Conservation (phyloP, 2,888 invertebrate genomes). For the Chrysodeixis includens region DNA sequence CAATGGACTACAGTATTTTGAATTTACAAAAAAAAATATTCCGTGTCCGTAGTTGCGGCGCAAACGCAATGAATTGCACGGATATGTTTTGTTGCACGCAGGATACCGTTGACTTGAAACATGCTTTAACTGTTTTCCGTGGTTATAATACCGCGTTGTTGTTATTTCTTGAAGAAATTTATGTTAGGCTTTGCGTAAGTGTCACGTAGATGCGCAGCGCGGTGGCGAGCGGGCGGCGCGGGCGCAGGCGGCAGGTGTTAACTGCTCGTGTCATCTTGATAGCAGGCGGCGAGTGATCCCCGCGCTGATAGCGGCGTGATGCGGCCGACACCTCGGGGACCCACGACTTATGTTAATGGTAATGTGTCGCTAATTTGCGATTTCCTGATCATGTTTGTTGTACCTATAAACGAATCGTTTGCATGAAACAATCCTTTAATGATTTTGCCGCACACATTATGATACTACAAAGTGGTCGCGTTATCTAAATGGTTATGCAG, state of each 20-base stretch:
- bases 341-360: conserved; percentile 28
- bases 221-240: neutral
- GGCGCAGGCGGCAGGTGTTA: conserved; percentile 21
- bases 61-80: conserved; percentile 17
- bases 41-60: conserved; percentile 18
- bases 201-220: neutral
- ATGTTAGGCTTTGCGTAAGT: conserved; percentile 7
- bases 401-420: conserved; percentile 21
- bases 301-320: conserved; percentile 17
- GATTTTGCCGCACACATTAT: conserved; percentile 27
- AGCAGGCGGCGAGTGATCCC: conserved; percentile 21
- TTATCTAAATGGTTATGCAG: conserved; percentile 48
- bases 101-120: conserved; percentile 22
- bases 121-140: conserved; percentile 6
- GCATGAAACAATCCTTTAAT: conserved; percentile 29
- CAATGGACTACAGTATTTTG: conserved; percentile 40
- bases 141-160: conserved; percentile 9
- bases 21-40: conserved; percentile 27
- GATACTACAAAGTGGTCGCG: conserved; percentile 24
- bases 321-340: conserved; percentile 6
- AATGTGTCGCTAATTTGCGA: conserved; percentile 31
- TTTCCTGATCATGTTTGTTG: conserved; percentile 38
- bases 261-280: conserved; percentile 26
- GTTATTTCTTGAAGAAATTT: conserved; percentile 12
- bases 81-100: conserved; percentile 24